Evolutionary conservation across 2,113 vertebrate species (phyloP), one percentile per base, ranked within the genome.

Genomic region (Atherinomorus stipes): DNA sequence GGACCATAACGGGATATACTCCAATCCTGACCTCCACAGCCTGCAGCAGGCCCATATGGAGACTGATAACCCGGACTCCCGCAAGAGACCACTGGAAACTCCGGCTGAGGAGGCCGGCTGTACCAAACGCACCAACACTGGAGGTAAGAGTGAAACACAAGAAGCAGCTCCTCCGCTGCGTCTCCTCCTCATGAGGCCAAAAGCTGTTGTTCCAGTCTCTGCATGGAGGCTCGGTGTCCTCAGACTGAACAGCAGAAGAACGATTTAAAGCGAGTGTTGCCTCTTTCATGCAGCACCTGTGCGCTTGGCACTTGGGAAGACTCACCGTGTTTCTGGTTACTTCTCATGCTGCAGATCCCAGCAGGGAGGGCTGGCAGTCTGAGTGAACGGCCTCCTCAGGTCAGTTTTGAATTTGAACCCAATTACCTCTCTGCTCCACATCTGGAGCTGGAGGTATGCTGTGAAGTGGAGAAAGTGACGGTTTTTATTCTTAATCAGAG

Each of bases 111-210:
- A 96, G 92, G 95, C 94, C 86, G 93, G 94, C 88, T 94, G 94
- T 86, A 96, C 94, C 91, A 96, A 96, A 90, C 94, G 95, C 88
- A 94, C 94, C 85, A 96, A 96, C 92, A 95, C 89, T 19, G 95
- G 94, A 93, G 95, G 95, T 96, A 92, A 94, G 95, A 67, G 34
- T 34, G 7, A 58, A 11, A 21, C 59, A 6, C 59, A 42, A 37
- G 3, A 10, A 34, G 11, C 78, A 37, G 51, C 72, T 58, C 63
- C 12, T 74, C 57, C 71, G 34, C 67, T 9, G 3, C 19, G 59
- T 68, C 64, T 37, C 45, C 62, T 64, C 68, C 57, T 61, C 49
- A 38, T 31, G 34, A 23, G 74, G 49, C 10, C 25, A 47, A 47
- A 34, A 15, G 44, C 44, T 19, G 44, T 4, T 16, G 15, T 45